phyloP scores from a whole-genome alignment of 2,797 vertebrate species.

The Dicrostonyx torquatus region DNA sequence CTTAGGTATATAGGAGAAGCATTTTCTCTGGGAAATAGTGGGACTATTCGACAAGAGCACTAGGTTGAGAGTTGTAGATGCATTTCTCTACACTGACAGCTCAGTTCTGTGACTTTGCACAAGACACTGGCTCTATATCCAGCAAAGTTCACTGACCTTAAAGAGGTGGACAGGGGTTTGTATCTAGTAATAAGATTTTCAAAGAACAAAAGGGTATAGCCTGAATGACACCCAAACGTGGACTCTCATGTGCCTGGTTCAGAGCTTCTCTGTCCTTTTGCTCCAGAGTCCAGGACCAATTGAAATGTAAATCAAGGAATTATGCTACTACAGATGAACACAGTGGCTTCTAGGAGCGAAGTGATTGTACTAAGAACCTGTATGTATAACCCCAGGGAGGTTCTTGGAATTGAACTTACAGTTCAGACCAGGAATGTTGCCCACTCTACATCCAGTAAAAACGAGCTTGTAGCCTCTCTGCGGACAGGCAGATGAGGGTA shows the following conservation, averaged over 20 bases:
- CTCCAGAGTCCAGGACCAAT: not conserved
- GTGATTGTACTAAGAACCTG: not conserved
- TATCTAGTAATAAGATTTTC: not conserved
- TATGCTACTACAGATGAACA: not conserved
- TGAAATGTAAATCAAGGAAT: not conserved
- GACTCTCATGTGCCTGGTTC: not conserved
- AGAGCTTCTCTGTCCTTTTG: not conserved
- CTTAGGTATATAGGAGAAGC: not conserved
- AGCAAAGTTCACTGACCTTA: not conserved
- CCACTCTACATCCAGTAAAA: not conserved
- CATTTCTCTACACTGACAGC: not conserved
- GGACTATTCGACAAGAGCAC: not conserved
- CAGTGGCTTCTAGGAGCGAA: not conserved
- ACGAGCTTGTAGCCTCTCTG: not conserved
- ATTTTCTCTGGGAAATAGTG: not conserved
- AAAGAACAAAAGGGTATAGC: not conserved
- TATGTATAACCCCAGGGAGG: not conserved
- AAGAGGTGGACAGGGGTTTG: not conserved
- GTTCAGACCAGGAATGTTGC: not conserved
- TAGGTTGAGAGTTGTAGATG: not conserved
- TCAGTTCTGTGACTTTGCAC: not conserved
- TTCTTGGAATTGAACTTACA: conserved; percentile 28
- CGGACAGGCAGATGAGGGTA: not conserved
- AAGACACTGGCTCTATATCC: not conserved
- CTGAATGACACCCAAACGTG: not conserved